Evolutionary conservation across 2,797 vertebrate species (phyloP).

Genomic region (Bradypodion ventrale): DNA sequence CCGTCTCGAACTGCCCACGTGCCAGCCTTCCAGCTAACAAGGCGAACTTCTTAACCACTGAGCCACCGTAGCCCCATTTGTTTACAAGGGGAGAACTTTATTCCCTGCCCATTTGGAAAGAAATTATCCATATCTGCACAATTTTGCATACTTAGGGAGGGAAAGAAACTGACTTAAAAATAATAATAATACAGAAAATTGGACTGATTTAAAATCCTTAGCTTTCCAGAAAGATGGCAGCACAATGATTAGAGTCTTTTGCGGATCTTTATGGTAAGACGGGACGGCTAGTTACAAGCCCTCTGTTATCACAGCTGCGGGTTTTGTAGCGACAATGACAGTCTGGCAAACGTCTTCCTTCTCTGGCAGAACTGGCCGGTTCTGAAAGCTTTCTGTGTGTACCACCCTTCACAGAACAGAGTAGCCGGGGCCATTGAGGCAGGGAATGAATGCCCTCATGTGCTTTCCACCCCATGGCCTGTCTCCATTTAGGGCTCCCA

Average conservation of each 20-base stretch:
- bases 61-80: no score
- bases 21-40: no score
- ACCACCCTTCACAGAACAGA: rapidly evolving
- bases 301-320: neutral
- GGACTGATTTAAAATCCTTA: neutral
- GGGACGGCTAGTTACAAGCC: neutral
- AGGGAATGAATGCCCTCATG: slow-evolving; percentile 40
- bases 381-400: slow-evolving; percentile 25
- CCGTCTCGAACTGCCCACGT: no score
- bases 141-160: no score
- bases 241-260: neutral
- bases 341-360: slow-evolving; percentile 36
- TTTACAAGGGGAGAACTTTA: no score
- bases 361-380: neutral
- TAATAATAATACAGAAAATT: neutral
- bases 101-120: no score
- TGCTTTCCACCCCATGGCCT: slow-evolving; percentile 57
- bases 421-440: slow-evolving; percentile 55
- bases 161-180: neutral
- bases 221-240: neutral
- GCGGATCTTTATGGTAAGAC: no score
- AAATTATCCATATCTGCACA: no score
- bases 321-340: slow-evolving; percentile 35
- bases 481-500: slow-evolving; percentile 55
- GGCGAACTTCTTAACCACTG: no score